Base-by-base conservation (phyloP, 1,140 invertebrate genomes). In the Ptiloglossa arizonensis region DNA sequence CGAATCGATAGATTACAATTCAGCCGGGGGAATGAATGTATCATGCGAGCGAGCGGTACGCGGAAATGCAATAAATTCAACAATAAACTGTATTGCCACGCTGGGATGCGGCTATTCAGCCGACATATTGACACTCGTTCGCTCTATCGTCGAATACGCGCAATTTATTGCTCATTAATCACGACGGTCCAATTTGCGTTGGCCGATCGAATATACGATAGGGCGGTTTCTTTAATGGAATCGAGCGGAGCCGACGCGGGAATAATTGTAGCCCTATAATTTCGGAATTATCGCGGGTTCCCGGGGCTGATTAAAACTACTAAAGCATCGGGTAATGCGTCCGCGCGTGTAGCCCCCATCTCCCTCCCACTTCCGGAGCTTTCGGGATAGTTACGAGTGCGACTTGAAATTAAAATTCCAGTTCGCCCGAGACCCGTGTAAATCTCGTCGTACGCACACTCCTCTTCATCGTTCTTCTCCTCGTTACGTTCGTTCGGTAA, bases 1-100 rank as follows among this genome's bases (percentile, higher is more conserved):
- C 24, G 72, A 56, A 80, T 83, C 72, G 77, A 70, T 69, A 82
- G 66, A 83, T 84, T 80, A 76, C 67, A 76, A 75, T 83, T 72
- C 77, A 19, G 62, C 60, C 77, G 52, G 54, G 71, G 54, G 71
- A 27, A 27, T 63, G 24, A 46, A 63, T 79, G 69, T 29, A 78
- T 83, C 70, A 71, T 57, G 50, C 44, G 48, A 79, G 11, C n/a
- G 57, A 41, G 19, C 15, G 27, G 15, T 41, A 59, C 46, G 32
- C 46, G 57, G 78, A 82, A 76, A 59, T 62, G 72, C 64, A 83
- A 81, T 81, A 81, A 85, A 83, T 73, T 80, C 56, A 64, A 79
- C 67, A 77, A 72, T 80, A 80, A 82, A 80, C 72, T 68, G 66
- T 79, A 70, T 81, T 57, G 52, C 44, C 44, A 60, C 15, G n/a